Conservation (phyloP, 2,888 invertebrate species). For the Thymelicus sylvestris region DNA sequence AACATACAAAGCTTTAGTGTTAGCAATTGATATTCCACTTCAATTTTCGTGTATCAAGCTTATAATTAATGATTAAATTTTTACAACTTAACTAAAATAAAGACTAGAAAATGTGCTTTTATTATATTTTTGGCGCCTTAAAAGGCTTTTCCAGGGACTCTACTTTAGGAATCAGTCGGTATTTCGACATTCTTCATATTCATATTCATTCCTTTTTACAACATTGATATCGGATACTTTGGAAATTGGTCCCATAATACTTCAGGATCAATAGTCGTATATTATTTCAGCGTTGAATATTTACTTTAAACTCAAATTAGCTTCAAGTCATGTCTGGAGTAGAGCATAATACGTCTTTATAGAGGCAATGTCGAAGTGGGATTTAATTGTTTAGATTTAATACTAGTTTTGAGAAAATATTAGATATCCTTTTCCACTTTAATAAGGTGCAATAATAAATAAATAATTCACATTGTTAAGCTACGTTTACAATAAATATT, state of each 20-base stretch:
- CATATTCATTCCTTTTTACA: background rate
- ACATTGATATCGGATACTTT: background rate
- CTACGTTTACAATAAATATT: background rate
- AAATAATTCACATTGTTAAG: background rate
- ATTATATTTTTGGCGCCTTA: background rate
- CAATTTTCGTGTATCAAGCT: too few species aligned
- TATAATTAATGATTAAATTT: background rate
- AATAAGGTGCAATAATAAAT: too few species aligned
- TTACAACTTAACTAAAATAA: slow-evolving; percentile 2
- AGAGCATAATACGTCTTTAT: too few species aligned
- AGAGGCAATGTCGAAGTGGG: too few species aligned
- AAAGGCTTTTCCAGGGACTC: background rate
- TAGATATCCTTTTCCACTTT: too few species aligned
- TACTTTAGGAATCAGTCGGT: background rate
- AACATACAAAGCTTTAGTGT: background rate
- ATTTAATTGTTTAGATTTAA: too few species aligned
- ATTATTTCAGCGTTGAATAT: too few species aligned
- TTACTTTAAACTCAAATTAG: too few species aligned
- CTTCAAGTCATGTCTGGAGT: too few species aligned
- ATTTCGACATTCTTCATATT: background rate
- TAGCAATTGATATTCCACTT: too few species aligned
- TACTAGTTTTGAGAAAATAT: too few species aligned
- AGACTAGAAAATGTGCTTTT: slow-evolving; percentile 17
- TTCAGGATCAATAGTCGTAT: background rate
- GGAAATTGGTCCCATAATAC: background rate